These are phyloP conservation scores for Burhinus bistriatus DNA, from an alignment of 2,113 vertebrate genomes.

Conservation along the genomic window DNA sequence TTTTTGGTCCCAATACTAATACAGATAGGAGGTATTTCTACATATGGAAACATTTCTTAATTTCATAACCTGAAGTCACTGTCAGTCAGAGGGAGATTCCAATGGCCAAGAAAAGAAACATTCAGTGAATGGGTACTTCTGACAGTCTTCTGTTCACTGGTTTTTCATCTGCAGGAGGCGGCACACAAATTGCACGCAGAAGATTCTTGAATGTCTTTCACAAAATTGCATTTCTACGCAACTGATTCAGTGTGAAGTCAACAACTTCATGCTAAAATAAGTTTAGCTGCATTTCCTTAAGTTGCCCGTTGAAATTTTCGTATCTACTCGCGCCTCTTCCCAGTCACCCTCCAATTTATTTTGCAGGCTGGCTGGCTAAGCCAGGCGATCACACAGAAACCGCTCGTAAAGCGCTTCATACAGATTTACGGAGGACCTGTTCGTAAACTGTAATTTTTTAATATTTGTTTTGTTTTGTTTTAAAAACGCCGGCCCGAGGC, in stretches of 20 bases:
- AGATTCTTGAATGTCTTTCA: constrained; percentile 28
- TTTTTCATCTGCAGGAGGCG: constrained; percentile 7
- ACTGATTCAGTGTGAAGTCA: neutral
- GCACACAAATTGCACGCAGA: neutral
- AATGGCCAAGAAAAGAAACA: neutral
- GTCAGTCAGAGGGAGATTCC: neutral
- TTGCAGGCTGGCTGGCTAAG: neutral
- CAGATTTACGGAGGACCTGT: neutral
- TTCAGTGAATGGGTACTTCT: neutral
- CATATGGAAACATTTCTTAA: neutral
- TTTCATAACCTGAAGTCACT: neutral
- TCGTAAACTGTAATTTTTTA: neutral
- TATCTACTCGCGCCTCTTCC: neutral
- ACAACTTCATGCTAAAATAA: neutral
- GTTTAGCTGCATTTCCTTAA: neutral
- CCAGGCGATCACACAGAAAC: neutral
- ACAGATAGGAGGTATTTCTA: neutral
- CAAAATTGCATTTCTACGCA: neutral
- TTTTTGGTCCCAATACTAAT: neutral
- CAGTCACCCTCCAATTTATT: neutral
- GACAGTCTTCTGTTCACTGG: neutral
- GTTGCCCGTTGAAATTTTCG: neutral
- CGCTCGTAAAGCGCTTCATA: neutral
- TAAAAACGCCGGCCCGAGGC: neutral
- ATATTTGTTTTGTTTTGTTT: neutral